Percentiles rank a stretch among this genome's conserved stretches.
Evolutionary conservation across 2,113 vertebrate genomes (phyloP).

Genomic region (Cynoglossus semilaevis): DNA sequence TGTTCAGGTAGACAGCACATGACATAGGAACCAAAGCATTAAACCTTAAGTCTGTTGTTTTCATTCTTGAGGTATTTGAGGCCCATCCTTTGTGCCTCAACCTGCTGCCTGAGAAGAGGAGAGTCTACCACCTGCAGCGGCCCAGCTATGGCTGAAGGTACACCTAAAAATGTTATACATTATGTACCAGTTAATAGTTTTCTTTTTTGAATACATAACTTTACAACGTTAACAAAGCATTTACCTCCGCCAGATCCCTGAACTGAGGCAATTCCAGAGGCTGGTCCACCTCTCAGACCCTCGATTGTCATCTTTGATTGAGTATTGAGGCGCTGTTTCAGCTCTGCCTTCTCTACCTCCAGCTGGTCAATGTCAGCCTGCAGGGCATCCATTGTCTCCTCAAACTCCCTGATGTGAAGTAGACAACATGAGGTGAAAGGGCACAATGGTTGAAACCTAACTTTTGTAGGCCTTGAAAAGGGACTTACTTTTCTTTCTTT

Average conservation of each 20-base stretch:
- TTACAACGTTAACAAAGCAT: conserved; percentile 9
- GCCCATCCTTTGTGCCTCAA: conserved; percentile 83
- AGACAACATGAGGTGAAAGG: not conserved
- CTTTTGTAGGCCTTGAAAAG: not conserved
- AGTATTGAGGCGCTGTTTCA: conserved; percentile 88
- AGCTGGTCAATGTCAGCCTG: conserved; percentile 97
- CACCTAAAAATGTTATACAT: too few relatives aligned
- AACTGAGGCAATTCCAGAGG: conserved; percentile 87
- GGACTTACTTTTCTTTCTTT: conserved; percentile 91
- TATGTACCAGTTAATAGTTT: too few relatives aligned
- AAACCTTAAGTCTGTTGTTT: conserved; percentile 87
- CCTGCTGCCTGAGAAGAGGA: conserved; percentile 87
- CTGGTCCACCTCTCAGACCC: conserved; percentile 77
- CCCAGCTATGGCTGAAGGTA: conserved; percentile 63
- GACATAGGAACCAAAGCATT: not conserved
- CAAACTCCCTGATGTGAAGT: conserved; percentile 83
- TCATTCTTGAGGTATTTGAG: conserved; percentile 88
- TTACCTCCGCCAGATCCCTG: conserved; percentile 85
- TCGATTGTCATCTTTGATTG: conserved; percentile 92
- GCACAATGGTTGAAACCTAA: not conserved
- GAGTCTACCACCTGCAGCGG: conserved; percentile 86
- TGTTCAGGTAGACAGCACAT: not conserved
- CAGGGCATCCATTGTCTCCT: conserved; percentile 97
- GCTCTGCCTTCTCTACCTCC: conserved; percentile 91
- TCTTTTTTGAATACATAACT: too few relatives aligned